Conservation (phyloP, 2,888 invertebrate species). For the Lepidocyrtoides sp. region DNA sequence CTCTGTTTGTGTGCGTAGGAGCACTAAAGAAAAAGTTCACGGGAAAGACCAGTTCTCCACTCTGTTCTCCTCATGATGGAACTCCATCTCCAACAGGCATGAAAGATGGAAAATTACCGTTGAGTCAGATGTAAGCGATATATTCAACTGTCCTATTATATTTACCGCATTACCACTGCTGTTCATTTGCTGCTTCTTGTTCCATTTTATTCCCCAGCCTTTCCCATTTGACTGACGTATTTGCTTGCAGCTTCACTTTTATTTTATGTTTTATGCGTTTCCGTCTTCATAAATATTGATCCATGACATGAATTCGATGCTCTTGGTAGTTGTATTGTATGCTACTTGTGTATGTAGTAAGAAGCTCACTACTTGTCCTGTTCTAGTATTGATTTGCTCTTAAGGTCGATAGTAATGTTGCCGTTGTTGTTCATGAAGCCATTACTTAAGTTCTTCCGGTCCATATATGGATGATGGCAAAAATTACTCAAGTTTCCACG, state of each 20-base stretch:
- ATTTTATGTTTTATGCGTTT: background rate
- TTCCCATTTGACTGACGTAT: constrained; percentile 1
- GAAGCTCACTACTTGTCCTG: background rate
- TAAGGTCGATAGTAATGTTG: background rate
- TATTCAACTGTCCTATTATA: constrained; percentile 2
- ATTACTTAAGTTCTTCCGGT: constrained; percentile 57
- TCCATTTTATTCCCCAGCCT: too few species aligned
- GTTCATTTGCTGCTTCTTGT: background rate
- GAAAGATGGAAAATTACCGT: constrained; percentile 84
- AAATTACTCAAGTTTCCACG: constrained; percentile 6
- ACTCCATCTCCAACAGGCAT: constrained; percentile 80
- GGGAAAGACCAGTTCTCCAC: constrained; percentile 83
- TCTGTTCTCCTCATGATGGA: constrained; percentile 84
- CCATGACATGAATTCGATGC: too few species aligned
- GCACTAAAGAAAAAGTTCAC: constrained; percentile 84
- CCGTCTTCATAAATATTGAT: constrained; percentile 4
- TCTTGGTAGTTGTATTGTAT: too few species aligned
- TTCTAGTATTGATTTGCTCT: background rate
- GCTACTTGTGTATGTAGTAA: background rate
- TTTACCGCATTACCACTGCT: background rate
- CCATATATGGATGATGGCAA: background rate
- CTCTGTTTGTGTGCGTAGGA: constrained; percentile 68
- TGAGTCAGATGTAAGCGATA: constrained; percentile 84
- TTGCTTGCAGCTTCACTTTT: background rate
- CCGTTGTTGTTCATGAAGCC: background rate